These are phyloP conservation scores for Hippocampus mohnikei DNA, from an alignment of 2,113 vertebrate genomes.

Conservation along the genomic window DNA sequence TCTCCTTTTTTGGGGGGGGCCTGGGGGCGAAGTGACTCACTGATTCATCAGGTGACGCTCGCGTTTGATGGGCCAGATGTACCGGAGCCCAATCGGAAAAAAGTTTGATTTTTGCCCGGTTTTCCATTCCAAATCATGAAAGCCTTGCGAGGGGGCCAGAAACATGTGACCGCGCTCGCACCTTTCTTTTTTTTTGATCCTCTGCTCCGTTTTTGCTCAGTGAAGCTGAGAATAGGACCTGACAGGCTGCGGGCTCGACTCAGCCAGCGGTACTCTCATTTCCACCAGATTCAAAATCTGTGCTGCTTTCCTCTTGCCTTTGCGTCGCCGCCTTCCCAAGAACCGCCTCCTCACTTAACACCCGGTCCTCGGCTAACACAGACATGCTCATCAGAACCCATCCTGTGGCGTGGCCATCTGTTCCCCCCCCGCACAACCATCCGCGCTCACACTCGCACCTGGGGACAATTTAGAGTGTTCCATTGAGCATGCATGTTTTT, in stretches of 20 bases:
- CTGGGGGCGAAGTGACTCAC: slow-evolving; percentile 36
- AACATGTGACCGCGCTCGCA: slow-evolving; percentile 64
- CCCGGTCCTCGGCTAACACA: slow-evolving; percentile 44
- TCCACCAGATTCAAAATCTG: slow-evolving; percentile 53
- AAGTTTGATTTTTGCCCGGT: slow-evolving; percentile 43
- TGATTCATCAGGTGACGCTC: slow-evolving; percentile 56
- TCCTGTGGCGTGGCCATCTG: slow-evolving; percentile 12
- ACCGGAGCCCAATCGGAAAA: slow-evolving; percentile 39
- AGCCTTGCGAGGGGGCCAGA: slow-evolving; percentile 46
- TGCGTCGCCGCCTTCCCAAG: slow-evolving; percentile 26
- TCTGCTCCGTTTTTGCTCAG: slow-evolving; percentile 59
- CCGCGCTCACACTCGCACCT: too few species aligned
- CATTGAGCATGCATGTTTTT: too few species aligned
- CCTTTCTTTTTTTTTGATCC: slow-evolving; percentile 44
- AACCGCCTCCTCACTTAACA: slow-evolving; percentile 27
- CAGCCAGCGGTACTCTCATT: slow-evolving; percentile 54
- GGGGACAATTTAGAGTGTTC: too few species aligned
- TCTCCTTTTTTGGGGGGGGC: slow-evolving; percentile 9
- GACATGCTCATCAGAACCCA: slow-evolving; percentile 13
- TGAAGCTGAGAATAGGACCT: slow-evolving; percentile 70
- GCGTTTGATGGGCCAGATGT: slow-evolving; percentile 34
- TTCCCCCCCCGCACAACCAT: background rate
- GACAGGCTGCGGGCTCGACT: slow-evolving; percentile 70
- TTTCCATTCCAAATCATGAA: slow-evolving; percentile 55
- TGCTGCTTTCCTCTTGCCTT: slow-evolving; percentile 21